Evolutionary conservation across 2,113 vertebrate genomes (phyloP).

Genomic region (Anhinga rufa): DNA sequence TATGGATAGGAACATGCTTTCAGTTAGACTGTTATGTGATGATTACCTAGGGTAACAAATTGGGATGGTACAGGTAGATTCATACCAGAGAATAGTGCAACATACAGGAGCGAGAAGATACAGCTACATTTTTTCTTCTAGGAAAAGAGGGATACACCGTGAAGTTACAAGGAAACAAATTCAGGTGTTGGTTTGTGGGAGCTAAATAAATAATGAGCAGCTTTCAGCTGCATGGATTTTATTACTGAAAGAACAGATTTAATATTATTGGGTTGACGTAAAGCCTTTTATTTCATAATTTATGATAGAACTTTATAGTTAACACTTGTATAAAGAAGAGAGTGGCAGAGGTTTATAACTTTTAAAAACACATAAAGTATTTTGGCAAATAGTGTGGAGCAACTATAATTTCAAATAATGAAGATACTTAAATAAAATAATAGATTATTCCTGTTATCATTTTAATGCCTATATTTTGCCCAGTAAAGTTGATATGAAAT

Average conservation of each 20-base stretch:
- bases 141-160: neutral
- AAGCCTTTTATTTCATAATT: conserved; percentile 26
- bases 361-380: neutral
- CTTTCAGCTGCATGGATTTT: neutral
- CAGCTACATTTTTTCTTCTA: neutral
- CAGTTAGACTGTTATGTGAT: neutral
- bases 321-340: neutral
- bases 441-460: conserved; percentile 12
- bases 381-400: neutral
- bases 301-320: neutral
- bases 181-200: neutral
- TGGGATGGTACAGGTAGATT: neutral
- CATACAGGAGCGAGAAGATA: neutral
- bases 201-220: conserved; percentile 24
- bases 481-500: neutral
- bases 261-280: neutral
- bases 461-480: neutral
- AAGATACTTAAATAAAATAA: conserved; percentile 10
- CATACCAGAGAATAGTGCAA: neutral
- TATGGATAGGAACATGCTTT: neutral
- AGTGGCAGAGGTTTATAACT: neutral
- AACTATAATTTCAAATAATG: conserved; percentile 7
- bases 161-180: neutral
- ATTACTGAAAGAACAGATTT: neutral
- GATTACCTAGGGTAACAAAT: neutral